Conservation (phyloP, 1,140 invertebrate genomes). For the Drosophila bifasciata region DNA sequence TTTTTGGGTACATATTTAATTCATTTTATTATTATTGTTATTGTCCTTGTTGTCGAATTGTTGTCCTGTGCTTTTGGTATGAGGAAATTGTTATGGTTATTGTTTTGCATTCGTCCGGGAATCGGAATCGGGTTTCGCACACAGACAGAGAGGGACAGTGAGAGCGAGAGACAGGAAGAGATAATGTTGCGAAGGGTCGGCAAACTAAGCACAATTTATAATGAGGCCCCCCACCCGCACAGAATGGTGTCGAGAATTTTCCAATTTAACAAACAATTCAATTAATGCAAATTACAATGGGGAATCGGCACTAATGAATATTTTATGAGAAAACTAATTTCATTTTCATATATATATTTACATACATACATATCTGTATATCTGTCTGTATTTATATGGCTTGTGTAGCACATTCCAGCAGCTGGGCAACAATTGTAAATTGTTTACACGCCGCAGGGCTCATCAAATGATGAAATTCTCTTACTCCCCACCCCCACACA, state of each 20-base stretch:
- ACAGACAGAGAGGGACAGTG: no score
- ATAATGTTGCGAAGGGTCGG: background rate
- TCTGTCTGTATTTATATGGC: no score
- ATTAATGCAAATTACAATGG: slow-evolving; percentile 79
- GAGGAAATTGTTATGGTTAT: slow-evolving; percentile 56
- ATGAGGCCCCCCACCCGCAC: slow-evolving; percentile 36
- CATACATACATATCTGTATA: background rate
- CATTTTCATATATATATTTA: slow-evolving; percentile 58
- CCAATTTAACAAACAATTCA: slow-evolving; percentile 80
- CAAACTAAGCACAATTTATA: slow-evolving; percentile 62
- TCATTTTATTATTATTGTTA: slow-evolving; percentile 79
- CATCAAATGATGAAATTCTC: slow-evolving; percentile 46
- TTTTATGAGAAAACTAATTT: slow-evolving; percentile 79
- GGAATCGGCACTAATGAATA: slow-evolving; percentile 66
- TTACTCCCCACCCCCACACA: background rate
- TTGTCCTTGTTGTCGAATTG: slow-evolving; percentile 43
- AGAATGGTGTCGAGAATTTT: slow-evolving; percentile 54
- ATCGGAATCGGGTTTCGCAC: no score
- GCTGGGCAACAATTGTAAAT: slow-evolving; percentile 57
- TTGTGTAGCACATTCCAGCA: slow-evolving; percentile 16
- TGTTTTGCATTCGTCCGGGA: slow-evolving; percentile 21
- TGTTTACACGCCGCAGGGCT: slow-evolving; percentile 55
- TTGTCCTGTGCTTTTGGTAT: background rate
- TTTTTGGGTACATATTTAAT: slow-evolving; percentile 70
- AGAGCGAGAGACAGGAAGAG: background rate